These are phyloP conservation scores for Eufriesea mexicana DNA, from an alignment of 1,140 invertebrate species.

Conservation along the genomic window DNA sequence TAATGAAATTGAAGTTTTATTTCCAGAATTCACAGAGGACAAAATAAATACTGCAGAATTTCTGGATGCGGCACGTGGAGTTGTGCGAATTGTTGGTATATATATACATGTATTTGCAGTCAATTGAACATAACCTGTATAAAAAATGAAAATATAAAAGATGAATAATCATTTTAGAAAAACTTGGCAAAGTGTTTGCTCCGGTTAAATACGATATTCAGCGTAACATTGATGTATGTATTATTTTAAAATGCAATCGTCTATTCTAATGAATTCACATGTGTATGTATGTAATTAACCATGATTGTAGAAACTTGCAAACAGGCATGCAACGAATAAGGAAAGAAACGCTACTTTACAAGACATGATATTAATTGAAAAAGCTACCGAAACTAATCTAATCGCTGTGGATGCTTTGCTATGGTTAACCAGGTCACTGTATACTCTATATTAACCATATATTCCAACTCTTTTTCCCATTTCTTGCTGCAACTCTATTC, in stretches of 20 bases:
- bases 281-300: background rate
- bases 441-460: too few species aligned
- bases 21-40: slow-evolving; percentile 78
- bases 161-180: slow-evolving; percentile 83
- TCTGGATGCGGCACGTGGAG: slow-evolving; percentile 84
- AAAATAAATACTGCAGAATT: slow-evolving; percentile 85
- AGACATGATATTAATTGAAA: slow-evolving; percentile 86
- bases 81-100: slow-evolving; percentile 85
- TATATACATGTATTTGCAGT: background rate
- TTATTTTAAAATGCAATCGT: background rate
- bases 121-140: slow-evolving; percentile 3
- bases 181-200: slow-evolving; percentile 87
- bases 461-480: background rate
- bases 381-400: slow-evolving; percentile 77
- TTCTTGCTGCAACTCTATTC: background rate
- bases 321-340: slow-evolving; percentile 82
- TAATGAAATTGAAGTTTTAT: slow-evolving; percentile 44
- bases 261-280: slow-evolving; percentile 19
- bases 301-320: slow-evolving; percentile 85
- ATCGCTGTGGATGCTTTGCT: slow-evolving; percentile 85
- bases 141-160: background rate
- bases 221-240: slow-evolving; percentile 88
- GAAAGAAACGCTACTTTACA: slow-evolving; percentile 85
- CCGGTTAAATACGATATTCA: slow-evolving; percentile 89
- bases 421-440: slow-evolving; percentile 86